Evolutionary conservation across 2,888 invertebrate species (phyloP), one percentile per base, ranked within the genome.

Genomic region (Cantharis rufa): DNA sequence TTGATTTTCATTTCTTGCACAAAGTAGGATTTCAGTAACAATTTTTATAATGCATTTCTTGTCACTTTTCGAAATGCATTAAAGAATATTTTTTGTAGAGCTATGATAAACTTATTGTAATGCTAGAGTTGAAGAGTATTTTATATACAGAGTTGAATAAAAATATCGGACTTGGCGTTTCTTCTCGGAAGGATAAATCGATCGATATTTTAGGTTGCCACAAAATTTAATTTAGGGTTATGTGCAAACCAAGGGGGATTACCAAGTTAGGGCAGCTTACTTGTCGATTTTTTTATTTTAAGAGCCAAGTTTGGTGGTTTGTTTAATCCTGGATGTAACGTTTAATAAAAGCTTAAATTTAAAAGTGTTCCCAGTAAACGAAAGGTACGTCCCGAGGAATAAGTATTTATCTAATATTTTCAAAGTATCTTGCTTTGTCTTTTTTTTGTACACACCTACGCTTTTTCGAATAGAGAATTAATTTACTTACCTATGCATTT

Each of bases 31-130:
- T 72, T 62, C 61, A 72, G 70, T 68, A 68, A 72, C 15, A 70
- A 24, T 66, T 77, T 68, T 75, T 72, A 24, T 75, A n/a, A 79
- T 80, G 71, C 76, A 75, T 77, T 77, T 78, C 70, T 74, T 71
- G 61, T 81, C 74, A 74, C 75, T 75, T 71, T 63, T 80, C 61
- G 69, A 80, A 78, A 77, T 77, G 75, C 88, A 88, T 86, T 84
- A 69, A 27, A 64, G 62, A 66, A 69, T 68, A 64, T 15, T 63
- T n/a, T 71, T 72, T 63, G 72, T 78, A 72, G 69, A 71, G 78
- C 73, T 78, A 75, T 76, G 71, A 69, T 72, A 61, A 27, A 77
- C 18, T 75, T 15, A 28, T 70, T 69, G 74, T 77, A 74, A 69
- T 75, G 77, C 77, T 70, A 77, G 77, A 74, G 48, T 48, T 48